Percentiles rank a stretch among this genome's conserved stretches.
phyloP scores from a whole-genome alignment of 1,140 invertebrate species.

The Brachionus manjavacas region DNA sequence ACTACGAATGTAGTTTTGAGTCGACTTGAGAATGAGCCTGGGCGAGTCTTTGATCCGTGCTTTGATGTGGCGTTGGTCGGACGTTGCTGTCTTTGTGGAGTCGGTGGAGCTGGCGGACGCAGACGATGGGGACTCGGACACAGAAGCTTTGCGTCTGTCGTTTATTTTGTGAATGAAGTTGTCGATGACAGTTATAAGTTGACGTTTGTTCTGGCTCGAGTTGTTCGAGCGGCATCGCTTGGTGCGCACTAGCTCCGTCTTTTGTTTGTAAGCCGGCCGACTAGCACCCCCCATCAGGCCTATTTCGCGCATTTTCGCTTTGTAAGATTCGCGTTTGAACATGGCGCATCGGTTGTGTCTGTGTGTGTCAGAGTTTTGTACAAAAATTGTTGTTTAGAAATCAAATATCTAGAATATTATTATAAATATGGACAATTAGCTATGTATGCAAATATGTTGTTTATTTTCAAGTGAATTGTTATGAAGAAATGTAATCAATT shows the following conservation, averaged over 20 bases:
- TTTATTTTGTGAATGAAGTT: not conserved
- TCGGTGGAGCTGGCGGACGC: not conserved
- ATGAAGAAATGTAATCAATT: constrained; percentile 35
- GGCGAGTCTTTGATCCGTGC: not conserved
- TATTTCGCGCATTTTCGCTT: not conserved
- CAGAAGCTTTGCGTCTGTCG: not conserved
- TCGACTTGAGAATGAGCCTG: not conserved
- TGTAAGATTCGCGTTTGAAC: not conserved
- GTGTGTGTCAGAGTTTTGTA: not conserved
- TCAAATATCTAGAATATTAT: not conserved
- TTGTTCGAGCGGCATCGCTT: not conserved
- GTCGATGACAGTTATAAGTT: not conserved
- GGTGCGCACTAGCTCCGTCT: not conserved
- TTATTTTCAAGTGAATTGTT: constrained; percentile 15
- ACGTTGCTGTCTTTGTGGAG: not conserved
- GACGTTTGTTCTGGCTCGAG: not conserved
- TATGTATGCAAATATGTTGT: not conserved
- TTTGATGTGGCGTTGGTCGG: not conserved
- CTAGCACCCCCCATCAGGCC: not conserved
- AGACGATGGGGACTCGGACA: not conserved
- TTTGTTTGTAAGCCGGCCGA: not conserved
- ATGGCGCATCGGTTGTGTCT: not conserved
- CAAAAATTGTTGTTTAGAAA: not conserved
- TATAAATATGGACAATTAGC: not conserved
- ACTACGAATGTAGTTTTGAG: not conserved